Evolutionary conservation across 2,888 invertebrate genomes (phyloP).

Genomic region (Ariolimax columbianus): DNA sequence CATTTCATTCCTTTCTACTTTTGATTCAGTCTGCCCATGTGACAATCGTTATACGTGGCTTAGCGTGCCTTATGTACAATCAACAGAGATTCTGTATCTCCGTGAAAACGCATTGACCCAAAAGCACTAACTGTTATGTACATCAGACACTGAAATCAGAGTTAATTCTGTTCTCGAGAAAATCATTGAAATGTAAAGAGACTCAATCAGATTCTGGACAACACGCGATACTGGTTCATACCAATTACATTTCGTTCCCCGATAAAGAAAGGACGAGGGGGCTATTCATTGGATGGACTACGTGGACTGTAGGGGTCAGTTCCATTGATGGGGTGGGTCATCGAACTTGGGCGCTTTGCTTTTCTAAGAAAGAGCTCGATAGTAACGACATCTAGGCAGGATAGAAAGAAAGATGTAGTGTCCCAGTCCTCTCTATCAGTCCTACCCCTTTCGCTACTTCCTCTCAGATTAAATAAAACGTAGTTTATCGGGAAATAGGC

Average conservation of each 20-base stretch:
- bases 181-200: constrained; percentile 11
- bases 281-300: not conserved
- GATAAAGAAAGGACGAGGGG: not conserved
- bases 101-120: no score
- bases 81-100: no score
- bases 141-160: not conserved
- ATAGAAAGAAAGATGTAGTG: no score
- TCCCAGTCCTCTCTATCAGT: no score
- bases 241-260: not conserved
- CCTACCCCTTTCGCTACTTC: no score
- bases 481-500: no score
- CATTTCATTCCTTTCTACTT: no score
- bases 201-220: not conserved
- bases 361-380: not conserved
- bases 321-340: not conserved
- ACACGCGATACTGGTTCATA: not conserved
- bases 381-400: not conserved
- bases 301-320: not conserved
- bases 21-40: no score
- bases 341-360: not conserved
- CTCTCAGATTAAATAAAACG: no score
- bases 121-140: not conserved
- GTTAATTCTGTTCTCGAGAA: not conserved
- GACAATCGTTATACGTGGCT: no score
- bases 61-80: no score